Conservation (phyloP, 2,113 vertebrate species). For the Bettongia penicillata region DNA sequence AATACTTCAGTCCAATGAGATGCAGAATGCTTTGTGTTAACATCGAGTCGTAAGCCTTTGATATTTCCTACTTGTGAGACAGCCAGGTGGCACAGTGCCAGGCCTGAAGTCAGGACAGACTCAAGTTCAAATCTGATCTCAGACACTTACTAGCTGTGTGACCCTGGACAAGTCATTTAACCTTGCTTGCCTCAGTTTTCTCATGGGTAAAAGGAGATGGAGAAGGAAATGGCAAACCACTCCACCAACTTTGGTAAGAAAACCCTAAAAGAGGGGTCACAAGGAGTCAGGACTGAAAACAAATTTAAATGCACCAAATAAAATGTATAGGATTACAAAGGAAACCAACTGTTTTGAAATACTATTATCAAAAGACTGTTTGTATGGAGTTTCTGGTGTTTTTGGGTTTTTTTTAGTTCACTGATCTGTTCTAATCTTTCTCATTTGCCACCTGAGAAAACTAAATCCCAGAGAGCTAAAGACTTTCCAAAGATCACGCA, state of each 20-base stretch:
- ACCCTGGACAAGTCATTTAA: not conserved
- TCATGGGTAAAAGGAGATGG: not conserved
- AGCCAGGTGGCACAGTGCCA: not conserved
- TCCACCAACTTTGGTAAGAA: not conserved
- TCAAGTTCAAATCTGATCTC: not conserved
- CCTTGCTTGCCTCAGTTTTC: not conserved
- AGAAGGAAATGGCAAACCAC: not conserved
- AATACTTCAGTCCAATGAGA: not conserved
- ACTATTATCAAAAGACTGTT: not conserved
- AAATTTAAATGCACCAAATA: no score
- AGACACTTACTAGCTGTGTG: not conserved
- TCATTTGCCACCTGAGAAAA: not conserved
- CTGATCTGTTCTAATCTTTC: not conserved
- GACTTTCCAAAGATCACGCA: not conserved
- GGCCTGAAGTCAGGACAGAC: not conserved
- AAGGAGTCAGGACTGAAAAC: not conserved
- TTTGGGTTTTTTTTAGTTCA: not conserved
- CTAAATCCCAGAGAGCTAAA: not conserved
- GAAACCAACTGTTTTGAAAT: not conserved
- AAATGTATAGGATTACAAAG: not conserved
- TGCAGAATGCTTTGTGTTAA: not conserved
- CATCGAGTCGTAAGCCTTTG: not conserved
- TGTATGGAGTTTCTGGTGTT: no score
- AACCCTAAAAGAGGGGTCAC: not conserved
- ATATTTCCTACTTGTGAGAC: not conserved